These are phyloP conservation scores for Anguilla pacifica DNA, from an alignment of 2,797 vertebrate species.

Conservation along the genomic window DNA sequence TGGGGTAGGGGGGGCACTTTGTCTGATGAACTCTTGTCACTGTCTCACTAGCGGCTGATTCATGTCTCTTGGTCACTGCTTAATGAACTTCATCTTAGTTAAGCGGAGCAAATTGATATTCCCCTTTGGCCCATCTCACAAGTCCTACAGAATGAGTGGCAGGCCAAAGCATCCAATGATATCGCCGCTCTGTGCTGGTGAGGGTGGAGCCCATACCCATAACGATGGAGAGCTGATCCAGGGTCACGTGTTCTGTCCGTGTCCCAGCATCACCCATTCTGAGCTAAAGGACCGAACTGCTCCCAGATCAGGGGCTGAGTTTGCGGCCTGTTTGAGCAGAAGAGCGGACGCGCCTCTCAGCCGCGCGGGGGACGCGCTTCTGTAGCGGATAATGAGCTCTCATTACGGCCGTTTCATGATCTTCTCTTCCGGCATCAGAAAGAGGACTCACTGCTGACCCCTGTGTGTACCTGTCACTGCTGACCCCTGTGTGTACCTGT, in stretches of 20 bases:
- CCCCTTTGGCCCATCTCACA: background rate
- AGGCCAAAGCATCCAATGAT: background rate
- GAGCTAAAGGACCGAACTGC: background rate
- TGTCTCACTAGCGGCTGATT: background rate
- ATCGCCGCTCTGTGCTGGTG: background rate
- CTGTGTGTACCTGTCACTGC: background rate
- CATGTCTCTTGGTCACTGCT: background rate
- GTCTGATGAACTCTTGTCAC: background rate
- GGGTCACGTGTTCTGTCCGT: background rate
- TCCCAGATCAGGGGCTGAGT: background rate
- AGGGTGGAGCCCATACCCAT: background rate
- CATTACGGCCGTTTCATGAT: no score
- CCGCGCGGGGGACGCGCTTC: background rate
- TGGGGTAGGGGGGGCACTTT: rapidly evolving
- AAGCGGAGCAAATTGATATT: background rate
- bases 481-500: background rate
- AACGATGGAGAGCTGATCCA: background rate
- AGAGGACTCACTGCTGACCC: no score
- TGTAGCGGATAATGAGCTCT: background rate
- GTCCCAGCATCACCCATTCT: background rate
- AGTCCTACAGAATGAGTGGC: background rate
- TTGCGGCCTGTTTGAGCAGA: background rate
- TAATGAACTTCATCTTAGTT: background rate
- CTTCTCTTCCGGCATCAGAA: background rate
- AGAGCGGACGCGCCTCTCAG: background rate